Conservation (phyloP, 1,140 invertebrate species). For the Ylistrum balloti region DNA sequence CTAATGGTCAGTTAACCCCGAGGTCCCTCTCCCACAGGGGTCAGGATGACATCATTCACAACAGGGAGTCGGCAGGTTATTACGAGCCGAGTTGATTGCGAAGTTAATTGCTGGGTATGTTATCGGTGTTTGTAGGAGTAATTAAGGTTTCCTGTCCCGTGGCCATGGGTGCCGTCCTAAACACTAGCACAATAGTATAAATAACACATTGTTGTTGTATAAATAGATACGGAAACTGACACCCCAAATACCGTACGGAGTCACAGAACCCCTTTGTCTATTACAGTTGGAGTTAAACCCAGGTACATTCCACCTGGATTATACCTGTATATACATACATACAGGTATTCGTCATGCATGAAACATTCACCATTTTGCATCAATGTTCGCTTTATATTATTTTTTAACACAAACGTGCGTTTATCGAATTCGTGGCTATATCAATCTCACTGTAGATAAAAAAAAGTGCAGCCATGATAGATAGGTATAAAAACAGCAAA, state of each 20-base stretch:
- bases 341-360: background rate
- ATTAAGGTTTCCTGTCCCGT: slow-evolving; percentile 4
- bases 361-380: background rate
- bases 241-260: slow-evolving; percentile 1
- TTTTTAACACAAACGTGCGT: background rate
- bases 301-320: background rate
- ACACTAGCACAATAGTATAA: slow-evolving; percentile 13
- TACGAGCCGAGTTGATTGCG: background rate
- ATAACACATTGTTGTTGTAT: slow-evolving; percentile 13
- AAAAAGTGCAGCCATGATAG: too few relatives aligned
- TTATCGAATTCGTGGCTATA: background rate
- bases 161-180: slow-evolving; percentile 27
- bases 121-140: background rate
- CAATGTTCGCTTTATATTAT: background rate
- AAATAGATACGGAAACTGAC: slow-evolving; percentile 38
- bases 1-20: background rate
- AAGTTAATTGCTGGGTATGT: background rate
- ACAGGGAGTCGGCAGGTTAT: background rate
- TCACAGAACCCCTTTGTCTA: background rate
- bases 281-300: background rate
- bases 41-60: background rate
- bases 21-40: background rate
- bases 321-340: background rate
- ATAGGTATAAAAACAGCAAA: too few relatives aligned
- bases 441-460: background rate